Percentiles rank a stretch among this genome's conserved stretches.
Conservation (phyloP, 2,113 vertebrate genomes). For the Nesoenas mayeri region DNA sequence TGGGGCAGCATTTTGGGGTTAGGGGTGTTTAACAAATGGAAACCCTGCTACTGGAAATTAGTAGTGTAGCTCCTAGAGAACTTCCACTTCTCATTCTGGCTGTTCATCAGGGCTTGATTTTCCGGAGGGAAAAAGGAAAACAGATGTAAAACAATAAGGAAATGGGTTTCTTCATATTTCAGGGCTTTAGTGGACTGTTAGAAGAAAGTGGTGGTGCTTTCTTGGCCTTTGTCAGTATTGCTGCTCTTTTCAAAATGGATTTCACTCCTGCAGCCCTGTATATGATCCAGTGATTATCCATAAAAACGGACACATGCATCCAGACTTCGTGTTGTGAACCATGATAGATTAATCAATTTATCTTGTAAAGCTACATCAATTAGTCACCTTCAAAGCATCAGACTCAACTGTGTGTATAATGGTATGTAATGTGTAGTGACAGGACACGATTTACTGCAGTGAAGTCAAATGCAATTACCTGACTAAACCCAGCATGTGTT, state of each 20-base stretch:
- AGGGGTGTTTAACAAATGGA: background rate
- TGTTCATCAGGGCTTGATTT: background rate
- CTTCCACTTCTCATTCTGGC: background rate
- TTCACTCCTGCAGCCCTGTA: background rate
- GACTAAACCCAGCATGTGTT: background rate
- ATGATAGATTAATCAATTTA: background rate
- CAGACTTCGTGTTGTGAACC: background rate
- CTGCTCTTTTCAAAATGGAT: background rate
- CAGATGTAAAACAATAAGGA: background rate
- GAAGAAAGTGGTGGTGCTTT: background rate
- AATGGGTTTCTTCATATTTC: background rate
- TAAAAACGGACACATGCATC: background rate
- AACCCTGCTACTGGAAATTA: background rate
- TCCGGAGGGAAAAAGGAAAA: background rate
- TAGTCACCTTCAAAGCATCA: background rate
- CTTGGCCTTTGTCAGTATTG: background rate
- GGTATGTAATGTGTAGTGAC: background rate
- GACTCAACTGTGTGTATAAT: background rate
- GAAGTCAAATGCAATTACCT: background rate
- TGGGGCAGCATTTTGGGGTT: background rate
- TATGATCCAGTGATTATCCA: background rate
- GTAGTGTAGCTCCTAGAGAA: accelerated
- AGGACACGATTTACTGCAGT: background rate
- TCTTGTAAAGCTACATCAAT: background rate
- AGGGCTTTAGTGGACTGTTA: background rate